Evolutionary conservation across 2,797 vertebrate genomes (phyloP).

Genomic region (Valencia hispanica): DNA sequence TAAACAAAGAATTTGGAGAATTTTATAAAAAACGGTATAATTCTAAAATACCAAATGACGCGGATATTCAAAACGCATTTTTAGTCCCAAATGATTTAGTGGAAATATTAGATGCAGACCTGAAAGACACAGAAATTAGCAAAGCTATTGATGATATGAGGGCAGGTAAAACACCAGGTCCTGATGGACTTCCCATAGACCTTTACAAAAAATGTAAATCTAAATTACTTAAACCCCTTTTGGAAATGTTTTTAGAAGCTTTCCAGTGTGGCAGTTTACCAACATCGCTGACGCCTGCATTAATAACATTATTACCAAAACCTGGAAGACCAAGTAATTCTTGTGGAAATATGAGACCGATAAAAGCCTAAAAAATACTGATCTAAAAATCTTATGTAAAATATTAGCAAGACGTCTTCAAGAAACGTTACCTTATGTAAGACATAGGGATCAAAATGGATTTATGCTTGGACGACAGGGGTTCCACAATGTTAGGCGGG

Average conservation of each 20-base stretch:
- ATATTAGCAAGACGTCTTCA: background rate
- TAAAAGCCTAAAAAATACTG: background rate
- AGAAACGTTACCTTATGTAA: background rate
- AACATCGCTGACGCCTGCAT: background rate
- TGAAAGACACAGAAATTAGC: too few species aligned
- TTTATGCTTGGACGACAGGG: background rate
- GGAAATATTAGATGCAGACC: too few species aligned
- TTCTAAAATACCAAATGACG: too few species aligned
- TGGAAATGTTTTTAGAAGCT: background rate
- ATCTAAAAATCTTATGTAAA: background rate
- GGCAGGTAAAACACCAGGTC: background rate
- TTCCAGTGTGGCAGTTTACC: background rate
- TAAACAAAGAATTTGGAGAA: too few species aligned
- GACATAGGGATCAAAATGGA: background rate
- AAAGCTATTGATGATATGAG: too few species aligned
- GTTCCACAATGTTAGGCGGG: background rate
- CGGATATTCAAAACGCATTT: too few species aligned
- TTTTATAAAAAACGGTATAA: too few species aligned
- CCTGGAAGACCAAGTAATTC: background rate
- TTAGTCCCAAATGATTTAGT: too few species aligned
- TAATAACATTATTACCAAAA: background rate
- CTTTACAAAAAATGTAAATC: background rate
- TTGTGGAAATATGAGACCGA: conserved; percentile 1
- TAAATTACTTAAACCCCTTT: background rate
- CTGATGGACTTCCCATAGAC: background rate